Base-by-base conservation (phyloP, 2,797 vertebrate genomes). In the Sphaeramia orbicularis region DNA sequence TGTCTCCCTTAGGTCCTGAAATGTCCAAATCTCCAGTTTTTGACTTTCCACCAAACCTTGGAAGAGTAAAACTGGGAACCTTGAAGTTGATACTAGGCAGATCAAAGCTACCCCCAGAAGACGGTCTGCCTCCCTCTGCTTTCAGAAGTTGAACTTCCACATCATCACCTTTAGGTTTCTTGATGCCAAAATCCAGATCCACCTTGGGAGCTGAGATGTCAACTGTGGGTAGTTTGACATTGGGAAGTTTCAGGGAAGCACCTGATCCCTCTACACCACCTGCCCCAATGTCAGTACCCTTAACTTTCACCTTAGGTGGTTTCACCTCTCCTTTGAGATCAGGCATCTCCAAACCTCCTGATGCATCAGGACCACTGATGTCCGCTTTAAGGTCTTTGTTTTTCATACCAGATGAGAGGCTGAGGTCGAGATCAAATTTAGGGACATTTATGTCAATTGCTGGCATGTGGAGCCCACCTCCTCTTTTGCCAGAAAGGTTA, bases 201-300 rank as follows among this genome's bases (percentile, higher is more conserved):
- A 96, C 86, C 43, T 92, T 95, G 0, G 96, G 95, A 52, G 94
- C 90, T 30, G 93, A 92, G 40, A 96, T 94, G 47, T 96, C 94
- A 35, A 96, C 92, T 48, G 92, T 85, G 18, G 94, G 94, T 69
- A 95, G 71, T 90, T 93, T 94, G 36, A 94, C 87, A 52, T 71
- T 90, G 0, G 95, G 94, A 53, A 94, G 74, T 84, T 93, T 94
- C 3, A 92, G 66, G 24, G 90, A 84, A 59, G 71, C 70, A 58
- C 86, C 79, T 44, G 70, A 19, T 40, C 58, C 77, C 67, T 88
- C 86, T 36, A 65, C 14, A 55, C 21, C 32, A 47, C 62, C 57
- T 41, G 47, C 71, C 41, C 78, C 49, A 0, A 83, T 62, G 9
- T 77, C 36, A 19, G 19, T 12, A 61, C 45, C 61, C n/a, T 78